Conservation (phyloP, 2,888 invertebrate genomes). For the Chamaedrilus cognettii region DNA sequence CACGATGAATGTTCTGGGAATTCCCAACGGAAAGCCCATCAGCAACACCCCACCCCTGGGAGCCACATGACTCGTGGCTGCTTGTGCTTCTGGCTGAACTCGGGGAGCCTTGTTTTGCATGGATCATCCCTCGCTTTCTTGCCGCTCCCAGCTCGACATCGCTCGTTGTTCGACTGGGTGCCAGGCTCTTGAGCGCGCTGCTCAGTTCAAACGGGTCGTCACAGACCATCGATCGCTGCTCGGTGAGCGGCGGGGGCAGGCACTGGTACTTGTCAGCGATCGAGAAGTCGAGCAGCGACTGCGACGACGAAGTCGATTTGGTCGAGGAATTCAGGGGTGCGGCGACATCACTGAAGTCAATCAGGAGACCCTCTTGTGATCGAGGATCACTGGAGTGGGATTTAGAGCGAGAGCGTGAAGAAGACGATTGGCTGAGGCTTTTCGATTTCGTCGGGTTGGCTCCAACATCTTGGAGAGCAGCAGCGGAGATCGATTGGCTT, state of each 20-base stretch:
- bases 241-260: constrained; percentile 31
- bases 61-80: neutral
- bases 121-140: no score
- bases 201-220: constrained; percentile 33
- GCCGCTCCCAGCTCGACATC: neutral
- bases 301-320: neutral
- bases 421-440: no score
- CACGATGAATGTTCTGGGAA: no score
- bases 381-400: no score
- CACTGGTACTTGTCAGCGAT: constrained; percentile 29
- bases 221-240: constrained; percentile 6
- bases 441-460: no score
- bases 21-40: neutral
- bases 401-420: no score
- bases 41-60: neutral
- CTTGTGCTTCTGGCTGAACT: neutral
- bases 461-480: no score
- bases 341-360: constrained; percentile 7
- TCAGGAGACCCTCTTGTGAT: constrained; percentile 10
- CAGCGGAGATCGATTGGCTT: no score
- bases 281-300: constrained; percentile 15
- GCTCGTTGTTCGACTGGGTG: neutral
- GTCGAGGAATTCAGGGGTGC: neutral
- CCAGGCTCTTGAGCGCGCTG: constrained; percentile 6
- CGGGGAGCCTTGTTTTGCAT: no score